These are phyloP conservation scores for Thamnophis sirtalis DNA, from an alignment of 2,113 vertebrate genomes.

Conservation along the genomic window DNA sequence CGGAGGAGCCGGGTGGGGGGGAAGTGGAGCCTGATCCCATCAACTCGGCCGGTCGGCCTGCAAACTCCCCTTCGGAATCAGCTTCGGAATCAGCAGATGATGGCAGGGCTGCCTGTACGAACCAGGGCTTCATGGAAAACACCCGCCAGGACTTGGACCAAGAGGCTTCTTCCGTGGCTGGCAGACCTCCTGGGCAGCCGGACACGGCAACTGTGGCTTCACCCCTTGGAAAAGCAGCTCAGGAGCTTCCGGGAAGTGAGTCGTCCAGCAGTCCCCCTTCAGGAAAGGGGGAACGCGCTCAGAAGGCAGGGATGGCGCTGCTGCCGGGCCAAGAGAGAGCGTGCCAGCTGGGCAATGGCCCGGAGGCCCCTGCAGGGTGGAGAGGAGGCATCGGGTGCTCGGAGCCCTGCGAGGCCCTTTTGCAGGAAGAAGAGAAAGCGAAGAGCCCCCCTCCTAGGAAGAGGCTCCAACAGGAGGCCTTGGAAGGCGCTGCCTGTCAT, in stretches of 20 bases:
- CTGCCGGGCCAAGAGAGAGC: not conserved
- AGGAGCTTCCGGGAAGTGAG: not conserved
- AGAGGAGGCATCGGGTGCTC: accelerated
- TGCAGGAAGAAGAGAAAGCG: not conserved
- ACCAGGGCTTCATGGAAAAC: not conserved
- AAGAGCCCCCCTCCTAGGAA: not conserved
- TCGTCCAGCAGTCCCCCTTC: not conserved
- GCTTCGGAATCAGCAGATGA: too few species aligned
- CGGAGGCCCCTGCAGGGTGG: not conserved
- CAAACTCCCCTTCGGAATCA: not conserved
- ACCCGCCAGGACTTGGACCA: not conserved
- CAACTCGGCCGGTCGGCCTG: not conserved
- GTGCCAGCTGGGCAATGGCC: not conserved
- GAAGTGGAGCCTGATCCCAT: not conserved
- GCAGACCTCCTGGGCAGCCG: not conserved
- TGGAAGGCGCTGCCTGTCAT: not conserved
- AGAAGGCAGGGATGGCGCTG: not conserved
- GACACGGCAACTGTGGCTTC: accelerated
- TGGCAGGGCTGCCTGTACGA: not conserved
- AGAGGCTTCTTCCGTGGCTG: accelerated
- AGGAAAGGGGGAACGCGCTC: not conserved
- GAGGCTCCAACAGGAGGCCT: not conserved
- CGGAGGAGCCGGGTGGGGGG: too few species aligned
- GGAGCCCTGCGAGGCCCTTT: not conserved
- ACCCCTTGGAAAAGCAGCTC: not conserved